phyloP scores from a whole-genome alignment of 2,113 vertebrate genomes.

The Panthera tigris region DNA sequence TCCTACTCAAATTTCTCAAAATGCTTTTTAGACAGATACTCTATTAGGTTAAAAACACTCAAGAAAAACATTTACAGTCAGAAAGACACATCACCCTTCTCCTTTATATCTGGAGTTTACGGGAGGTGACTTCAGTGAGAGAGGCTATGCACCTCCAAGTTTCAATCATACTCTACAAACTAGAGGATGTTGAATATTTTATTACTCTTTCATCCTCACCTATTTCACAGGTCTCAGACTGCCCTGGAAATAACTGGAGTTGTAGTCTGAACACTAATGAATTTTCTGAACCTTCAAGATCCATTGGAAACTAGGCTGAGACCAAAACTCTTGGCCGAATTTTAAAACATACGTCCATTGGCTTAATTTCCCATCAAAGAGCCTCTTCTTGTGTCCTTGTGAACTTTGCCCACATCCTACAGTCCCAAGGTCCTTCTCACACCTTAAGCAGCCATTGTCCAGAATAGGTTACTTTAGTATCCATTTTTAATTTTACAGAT shows the following conservation, averaged over 20 bases:
- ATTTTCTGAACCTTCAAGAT: background rate
- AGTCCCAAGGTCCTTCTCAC: background rate
- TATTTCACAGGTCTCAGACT: background rate
- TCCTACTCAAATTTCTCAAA: background rate
- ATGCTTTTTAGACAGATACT: background rate
- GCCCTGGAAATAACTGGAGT: background rate
- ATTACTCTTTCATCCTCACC: background rate
- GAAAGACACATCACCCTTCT: background rate
- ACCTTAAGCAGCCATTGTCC: background rate
- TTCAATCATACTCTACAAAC: background rate
- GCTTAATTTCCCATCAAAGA: background rate
- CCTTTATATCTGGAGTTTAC: background rate
- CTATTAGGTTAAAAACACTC: background rate
- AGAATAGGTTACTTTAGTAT: background rate
- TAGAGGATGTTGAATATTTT: background rate
- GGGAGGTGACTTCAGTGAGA: background rate
- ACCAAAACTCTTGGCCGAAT: conserved; percentile 8
- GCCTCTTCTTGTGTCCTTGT: background rate
- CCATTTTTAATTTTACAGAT: background rate
- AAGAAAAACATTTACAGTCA: background rate
- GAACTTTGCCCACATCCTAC: background rate
- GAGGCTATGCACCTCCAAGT: background rate
- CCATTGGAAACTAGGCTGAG: background rate
- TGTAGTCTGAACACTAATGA: background rate
- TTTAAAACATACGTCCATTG: background rate